These are phyloP conservation scores for Anguilla marmorata DNA, from an alignment of 2,797 vertebrate genomes.

Conservation along the genomic window DNA sequence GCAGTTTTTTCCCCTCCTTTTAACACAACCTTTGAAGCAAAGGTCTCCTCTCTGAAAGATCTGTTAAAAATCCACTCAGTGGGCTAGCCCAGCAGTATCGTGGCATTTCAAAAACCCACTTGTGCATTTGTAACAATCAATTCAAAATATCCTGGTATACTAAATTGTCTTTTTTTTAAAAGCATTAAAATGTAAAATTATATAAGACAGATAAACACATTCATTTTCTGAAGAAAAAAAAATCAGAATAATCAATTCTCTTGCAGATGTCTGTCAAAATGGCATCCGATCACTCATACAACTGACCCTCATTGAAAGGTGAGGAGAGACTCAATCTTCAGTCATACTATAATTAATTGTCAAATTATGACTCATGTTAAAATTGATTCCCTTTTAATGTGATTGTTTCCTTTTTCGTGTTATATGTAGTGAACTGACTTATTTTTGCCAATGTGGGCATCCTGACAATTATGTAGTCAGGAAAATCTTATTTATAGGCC, in stretches of 20 bases:
- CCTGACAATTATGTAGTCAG: background rate
- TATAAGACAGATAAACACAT: background rate
- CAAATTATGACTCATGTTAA: background rate
- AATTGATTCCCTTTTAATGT: background rate
- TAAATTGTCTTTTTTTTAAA: background rate
- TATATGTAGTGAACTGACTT: background rate
- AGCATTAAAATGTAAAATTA: background rate
- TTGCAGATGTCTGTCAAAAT: background rate
- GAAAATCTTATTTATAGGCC: background rate
- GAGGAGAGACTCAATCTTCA: background rate
- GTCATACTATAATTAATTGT: background rate
- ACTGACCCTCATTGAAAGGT: background rate
- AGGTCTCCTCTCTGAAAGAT: constrained; percentile 5
- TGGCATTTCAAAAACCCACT: constrained; percentile 1
- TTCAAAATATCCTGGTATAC: background rate
- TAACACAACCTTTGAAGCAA: background rate
- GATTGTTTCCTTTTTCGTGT: background rate
- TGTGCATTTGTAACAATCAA: background rate
- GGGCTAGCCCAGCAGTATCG: background rate
- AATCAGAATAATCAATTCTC: background rate
- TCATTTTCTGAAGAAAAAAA: background rate
- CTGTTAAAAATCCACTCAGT: constrained; percentile 19
- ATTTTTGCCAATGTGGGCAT: background rate
- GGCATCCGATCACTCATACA: background rate
- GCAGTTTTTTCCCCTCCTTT: background rate